A percentile compares a stretch with the other conserved stretches of the same genome.
Conservation (phyloP, 1,140 invertebrate genomes). For the Centruroides sculpturatus region DNA sequence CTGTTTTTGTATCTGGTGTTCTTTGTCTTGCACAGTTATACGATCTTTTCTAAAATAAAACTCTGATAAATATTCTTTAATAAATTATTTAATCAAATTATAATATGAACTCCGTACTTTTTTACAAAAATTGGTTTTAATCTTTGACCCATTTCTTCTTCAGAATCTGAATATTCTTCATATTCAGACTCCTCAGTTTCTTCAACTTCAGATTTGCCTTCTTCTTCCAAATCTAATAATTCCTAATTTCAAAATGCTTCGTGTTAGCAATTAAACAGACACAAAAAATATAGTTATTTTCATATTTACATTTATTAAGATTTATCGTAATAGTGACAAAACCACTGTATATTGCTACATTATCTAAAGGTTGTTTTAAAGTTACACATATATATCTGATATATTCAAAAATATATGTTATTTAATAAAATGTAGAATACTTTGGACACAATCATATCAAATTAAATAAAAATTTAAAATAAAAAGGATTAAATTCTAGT, state of each 20-base stretch:
- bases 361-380: too few species aligned
- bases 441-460: too few species aligned
- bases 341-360: too few species aligned
- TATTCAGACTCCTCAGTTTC: constrained; percentile 47
- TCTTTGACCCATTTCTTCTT: constrained; percentile 49
- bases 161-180: constrained; percentile 65
- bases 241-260: constrained; percentile 24
- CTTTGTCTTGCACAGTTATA: constrained; percentile 87
- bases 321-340: background rate
- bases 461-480: too few species aligned
- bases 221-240: constrained; percentile 34
- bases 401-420: too few species aligned
- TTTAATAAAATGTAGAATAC: too few species aligned
- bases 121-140: constrained; percentile 95
- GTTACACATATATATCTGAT: too few species aligned
- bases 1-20: constrained; percentile 68
- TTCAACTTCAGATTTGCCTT: constrained; percentile 26
- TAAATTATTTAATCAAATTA: too few species aligned
- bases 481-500: too few species aligned
- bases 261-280: background rate
- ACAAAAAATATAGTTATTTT: too few species aligned
- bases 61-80: background rate
- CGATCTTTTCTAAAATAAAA: constrained; percentile 49
- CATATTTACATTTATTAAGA: background rate
- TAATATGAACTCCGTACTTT: constrained; percentile 37